Evolutionary conservation across 1,140 invertebrate genomes (phyloP), one percentile per base, ranked within the genome.

Genomic region (Magallana gigas): DNA sequence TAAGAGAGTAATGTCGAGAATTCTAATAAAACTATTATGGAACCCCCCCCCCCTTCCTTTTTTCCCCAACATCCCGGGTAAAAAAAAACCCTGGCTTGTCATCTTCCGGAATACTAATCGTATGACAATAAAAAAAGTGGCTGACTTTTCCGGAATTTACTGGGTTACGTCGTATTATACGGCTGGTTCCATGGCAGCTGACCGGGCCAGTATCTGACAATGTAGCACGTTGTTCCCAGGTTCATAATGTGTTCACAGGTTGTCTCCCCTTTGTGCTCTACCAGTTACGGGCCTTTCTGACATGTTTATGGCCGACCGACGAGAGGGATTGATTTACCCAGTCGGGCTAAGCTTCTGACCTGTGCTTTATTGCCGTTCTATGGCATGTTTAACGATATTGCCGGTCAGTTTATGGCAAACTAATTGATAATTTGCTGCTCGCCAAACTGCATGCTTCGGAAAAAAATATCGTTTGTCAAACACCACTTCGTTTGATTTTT

Each of bases 391-490:
- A 76, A 76, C 68, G 68, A 76, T 23, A 76, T 76, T 76, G 23
- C 68, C 68, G 23, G 68, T 76, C 68, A 76, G 18, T 76, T 76
- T 76, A 76, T 76, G 68, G 68, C 68, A 76, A 29, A 29, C 68
- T 76, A 76, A 76, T 76, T 76, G 68, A 76, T 76, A 76, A 76
- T 76, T 76, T 76, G 68, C 68, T 76, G 36, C 12, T 7, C 68
- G 68, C 36, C 68, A 23, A 76, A 71, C 23, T 62, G 14, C n/a
- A 16, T 29, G 48, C 68, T 29, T 18, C 68, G 36, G 36, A 76
- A 7, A 29, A 29, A 29, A 12, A 7, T 76, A 29, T 8, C 36
- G 12, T 23, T 29, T 12, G 36, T 76, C 2, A 36, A 9, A 12
- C 8, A 23, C 1, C 8, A 29, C 7, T 23, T 0, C 36, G 36